Percentiles rank a stretch among this genome's conserved stretches.
phyloP scores from a whole-genome alignment of 2,797 vertebrate genomes.

The Pantherophis alleghaniensis region DNA sequence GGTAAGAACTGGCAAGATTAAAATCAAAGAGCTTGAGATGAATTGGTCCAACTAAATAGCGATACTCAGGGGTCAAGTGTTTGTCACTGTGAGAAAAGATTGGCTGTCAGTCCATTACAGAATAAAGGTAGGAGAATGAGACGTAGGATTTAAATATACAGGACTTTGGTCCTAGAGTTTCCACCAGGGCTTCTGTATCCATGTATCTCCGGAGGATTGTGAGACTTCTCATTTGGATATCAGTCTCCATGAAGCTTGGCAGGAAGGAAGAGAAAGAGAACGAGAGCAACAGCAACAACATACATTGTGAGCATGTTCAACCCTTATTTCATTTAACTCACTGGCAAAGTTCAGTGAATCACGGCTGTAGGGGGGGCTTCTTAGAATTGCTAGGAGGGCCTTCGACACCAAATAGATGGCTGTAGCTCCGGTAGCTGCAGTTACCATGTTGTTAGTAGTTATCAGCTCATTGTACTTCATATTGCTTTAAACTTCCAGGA shows the following conservation, averaged over 20 bases:
- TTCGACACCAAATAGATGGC: conserved; percentile 64
- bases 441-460: conserved; percentile 46
- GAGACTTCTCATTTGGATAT: neutral
- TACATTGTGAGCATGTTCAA: neutral
- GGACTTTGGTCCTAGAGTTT: neutral
- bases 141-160: neutral
- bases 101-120: neutral
- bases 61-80: neutral
- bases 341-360: conserved; percentile 51
- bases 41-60: neutral
- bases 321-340: conserved; percentile 46
- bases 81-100: neutral
- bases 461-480: conserved; percentile 42
- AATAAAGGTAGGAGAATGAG: neutral
- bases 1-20: neutral
- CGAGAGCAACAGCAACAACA: neutral
- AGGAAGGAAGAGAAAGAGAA: neutral
- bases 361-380: conserved; percentile 25
- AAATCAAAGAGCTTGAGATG: neutral
- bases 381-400: conserved; percentile 49
- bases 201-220: neutral
- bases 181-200: neutral
- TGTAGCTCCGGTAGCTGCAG: conserved; percentile 45
- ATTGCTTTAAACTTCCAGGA: conserved; percentile 1
- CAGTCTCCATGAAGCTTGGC: neutral